A percentile compares a stretch with the other conserved stretches of the same genome.
phyloP scores from a whole-genome alignment of 2,888 invertebrate genomes.

The Synergus japonicus region DNA sequence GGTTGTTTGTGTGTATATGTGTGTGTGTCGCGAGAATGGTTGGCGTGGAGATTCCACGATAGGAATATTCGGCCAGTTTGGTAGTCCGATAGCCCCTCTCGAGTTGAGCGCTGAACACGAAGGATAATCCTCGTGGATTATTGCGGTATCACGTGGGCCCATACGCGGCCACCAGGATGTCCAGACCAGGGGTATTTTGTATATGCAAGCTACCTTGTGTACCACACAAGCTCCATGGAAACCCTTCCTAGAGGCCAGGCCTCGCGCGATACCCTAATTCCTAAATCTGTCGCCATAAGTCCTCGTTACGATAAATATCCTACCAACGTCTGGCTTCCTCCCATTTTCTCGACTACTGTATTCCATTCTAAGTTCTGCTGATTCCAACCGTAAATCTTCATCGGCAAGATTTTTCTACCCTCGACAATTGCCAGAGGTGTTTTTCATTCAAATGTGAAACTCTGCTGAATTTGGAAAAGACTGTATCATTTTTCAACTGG shows the following conservation, averaged over 20 bases:
- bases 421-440: slow-evolving; percentile 1
- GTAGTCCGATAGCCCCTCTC: slow-evolving; percentile 57
- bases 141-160: slow-evolving; percentile 77
- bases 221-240: slow-evolving; percentile 69
- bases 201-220: slow-evolving; percentile 64
- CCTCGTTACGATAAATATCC: slow-evolving; percentile 78
- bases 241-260: slow-evolving; percentile 72
- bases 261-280: slow-evolving; percentile 77
- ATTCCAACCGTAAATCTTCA: slow-evolving; percentile 19
- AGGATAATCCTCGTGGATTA: slow-evolving; percentile 77
- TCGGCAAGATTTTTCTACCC: not conserved
- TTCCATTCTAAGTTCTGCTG: slow-evolving; percentile 41
- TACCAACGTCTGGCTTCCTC: slow-evolving; percentile 64
- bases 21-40: slow-evolving; percentile 27
- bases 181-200: slow-evolving; percentile 68
- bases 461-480: too few species aligned
- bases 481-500: too few species aligned
- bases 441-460: slow-evolving; percentile 10
- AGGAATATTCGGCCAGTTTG: slow-evolving; percentile 71
- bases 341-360: slow-evolving; percentile 52
- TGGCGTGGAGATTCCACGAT: slow-evolving; percentile 40
- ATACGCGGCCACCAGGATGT: slow-evolving; percentile 71
- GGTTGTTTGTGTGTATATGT: not conserved
- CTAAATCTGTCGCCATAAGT: slow-evolving; percentile 78
- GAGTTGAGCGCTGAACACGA: slow-evolving; percentile 64